Conservation (phyloP, 2,888 invertebrate species). For the Campoplex nolae region DNA sequence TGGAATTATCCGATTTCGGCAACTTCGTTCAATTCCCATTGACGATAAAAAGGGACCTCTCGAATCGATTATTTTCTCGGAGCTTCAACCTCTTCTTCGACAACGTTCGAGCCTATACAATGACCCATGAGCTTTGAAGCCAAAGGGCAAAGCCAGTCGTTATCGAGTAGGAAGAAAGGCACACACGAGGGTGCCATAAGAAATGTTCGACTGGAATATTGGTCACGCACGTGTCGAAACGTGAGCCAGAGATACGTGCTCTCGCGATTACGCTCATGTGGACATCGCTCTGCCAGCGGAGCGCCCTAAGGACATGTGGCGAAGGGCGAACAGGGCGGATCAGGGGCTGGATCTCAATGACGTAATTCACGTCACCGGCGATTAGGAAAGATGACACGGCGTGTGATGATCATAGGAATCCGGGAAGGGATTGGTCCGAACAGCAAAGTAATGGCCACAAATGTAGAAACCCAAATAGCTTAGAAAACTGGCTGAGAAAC, state of each 20-base stretch:
- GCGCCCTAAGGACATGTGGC: neutral
- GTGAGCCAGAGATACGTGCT: constrained; percentile 60
- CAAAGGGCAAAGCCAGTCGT: neutral
- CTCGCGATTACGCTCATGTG: constrained; percentile 37
- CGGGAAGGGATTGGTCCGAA: neutral
- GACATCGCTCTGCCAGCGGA: neutral
- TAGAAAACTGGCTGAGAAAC: neutral
- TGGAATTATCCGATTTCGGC: neutral
- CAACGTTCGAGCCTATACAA: neutral
- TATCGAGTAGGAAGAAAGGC: constrained; percentile 11
- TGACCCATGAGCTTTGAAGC: neutral
- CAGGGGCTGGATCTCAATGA: constrained; percentile 36
- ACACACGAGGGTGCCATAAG: constrained; percentile 52
- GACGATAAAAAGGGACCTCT: neutral
- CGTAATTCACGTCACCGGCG: constrained; percentile 49
- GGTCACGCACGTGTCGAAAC: constrained; percentile 59
- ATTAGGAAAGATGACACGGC: constrained; percentile 41
- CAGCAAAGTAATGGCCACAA: neutral
- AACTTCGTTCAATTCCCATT: neutral
- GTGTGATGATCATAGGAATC: neutral
- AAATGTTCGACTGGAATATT: constrained; percentile 61
- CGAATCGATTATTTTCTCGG: neutral
- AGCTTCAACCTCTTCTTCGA: neutral
- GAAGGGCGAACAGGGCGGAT: constrained; percentile 4
- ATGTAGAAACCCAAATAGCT: neutral